Base-by-base conservation (phyloP, 2,888 invertebrate species). In the Iphiclides podalirius region DNA sequence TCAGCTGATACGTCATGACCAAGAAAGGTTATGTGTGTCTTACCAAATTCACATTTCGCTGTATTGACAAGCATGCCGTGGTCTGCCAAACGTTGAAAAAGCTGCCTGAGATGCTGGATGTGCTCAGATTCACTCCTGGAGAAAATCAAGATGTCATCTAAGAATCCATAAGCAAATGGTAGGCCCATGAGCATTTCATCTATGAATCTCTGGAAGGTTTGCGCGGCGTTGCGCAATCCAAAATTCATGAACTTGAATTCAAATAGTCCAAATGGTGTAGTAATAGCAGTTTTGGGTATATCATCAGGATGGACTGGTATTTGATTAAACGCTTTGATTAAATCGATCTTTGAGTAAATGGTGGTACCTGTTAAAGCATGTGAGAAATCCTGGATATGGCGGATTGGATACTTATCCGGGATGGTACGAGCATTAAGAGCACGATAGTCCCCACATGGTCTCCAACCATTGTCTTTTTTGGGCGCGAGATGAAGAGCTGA, bases 171-270 rank as follows among this genome's bases (percentile, higher is more conserved):
- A 14, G 13, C 13, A 34, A 47, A 47, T 3, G 17, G 20, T 4
- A 47, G 31, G 1, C 14, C 47, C 3, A n/a, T n/a, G n/a, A 39
- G 47, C 12, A 36, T 14, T 15, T 41, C 41, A 8, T 47, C 41
- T 15, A 17, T 66, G 35, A 72, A 72, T 0, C 70, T 55, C 39
- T 76, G 74, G 48, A 79, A 65, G 0, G 72, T 71, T 44, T 77
- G 73, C 0, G 66, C 73, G 0, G 77, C 75, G 42, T 81, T 79
- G 0, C 70, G 46, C 1, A 80, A 57, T 1, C 78, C 75, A 14
- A 75, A 79, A 0, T 56, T 53, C 66, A 70, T 67, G 4, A 26
- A 35, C 4, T 7, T 8, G 12, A 35, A 35, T 35, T 35, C 35
- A 14, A 11, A 35, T 6, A 11, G 8, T n/a, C 35, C 35, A 12